Evolutionary conservation across 2,888 invertebrate genomes (phyloP), one percentile per base, ranked within the genome.

Genomic region (Phorcus lineatus): DNA sequence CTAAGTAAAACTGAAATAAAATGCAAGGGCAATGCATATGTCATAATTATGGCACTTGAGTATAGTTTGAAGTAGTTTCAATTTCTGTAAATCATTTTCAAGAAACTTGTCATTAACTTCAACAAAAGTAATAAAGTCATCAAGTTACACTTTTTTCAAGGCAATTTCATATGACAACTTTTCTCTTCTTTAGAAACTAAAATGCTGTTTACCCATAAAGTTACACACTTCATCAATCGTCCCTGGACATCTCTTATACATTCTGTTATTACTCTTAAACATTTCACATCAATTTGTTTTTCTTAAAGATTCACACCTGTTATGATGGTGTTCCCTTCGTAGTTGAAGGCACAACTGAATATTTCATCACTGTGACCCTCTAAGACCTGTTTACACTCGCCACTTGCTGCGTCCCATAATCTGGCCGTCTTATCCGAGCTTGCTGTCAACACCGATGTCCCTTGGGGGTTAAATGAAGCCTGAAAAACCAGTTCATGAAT

Each of bases 391-490:
- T 95, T 94, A 86, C 96, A 96, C 53, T 95, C 94, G 0, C 96
- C 96, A 0, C 94, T 95, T 77, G 94, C 95, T 0, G 96, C 96
- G 79, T 95, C 95, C 96, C 97, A 97, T 6, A 97, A 92, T 52
- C 96, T 94, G 0, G 96, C 95, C 13, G 96, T 96, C 82, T 95
- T 95, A 91, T 97, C 97, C 4, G 95, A 95, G 3, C 96, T 96
- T 0, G 96, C 96, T 0, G 96, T 96, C 85, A 97, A 93, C 19
- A 97, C 92, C 82, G 95, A 94, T 4, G 95, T 95, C 0, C 96
- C 96, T 62, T 95, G 95, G 0, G 97, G 96, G 92, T 96, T 96
- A 93, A 97, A 97, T 93, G 95, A 95, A 6, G 96, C 95, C 96
- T 95, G 91, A n/a, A 13, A 40, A 16, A 70, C 57, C 6, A 57